These are phyloP conservation scores for Cochlearius cochlearius DNA, from an alignment of 2,113 vertebrate species.

Conservation along the genomic window DNA sequence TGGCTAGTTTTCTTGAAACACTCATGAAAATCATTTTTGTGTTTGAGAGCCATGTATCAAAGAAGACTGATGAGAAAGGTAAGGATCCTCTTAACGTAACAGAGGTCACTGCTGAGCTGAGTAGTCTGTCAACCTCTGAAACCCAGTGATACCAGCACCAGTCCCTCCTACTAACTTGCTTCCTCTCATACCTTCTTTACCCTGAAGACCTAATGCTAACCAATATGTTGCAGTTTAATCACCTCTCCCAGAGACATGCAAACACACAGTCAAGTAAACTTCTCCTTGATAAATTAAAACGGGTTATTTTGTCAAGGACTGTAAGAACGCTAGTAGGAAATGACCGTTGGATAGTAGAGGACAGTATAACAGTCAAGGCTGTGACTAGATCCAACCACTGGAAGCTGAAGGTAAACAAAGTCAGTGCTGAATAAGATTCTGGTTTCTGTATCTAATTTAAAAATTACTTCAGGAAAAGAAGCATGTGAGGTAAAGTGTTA, in stretches of 20 bases:
- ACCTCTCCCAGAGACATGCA: neutral
- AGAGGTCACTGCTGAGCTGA: neutral
- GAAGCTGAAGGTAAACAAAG: neutral
- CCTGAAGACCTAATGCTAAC: neutral
- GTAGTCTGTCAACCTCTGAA: neutral
- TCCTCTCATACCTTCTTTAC: neutral
- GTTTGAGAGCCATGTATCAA: neutral
- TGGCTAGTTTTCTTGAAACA: neutral
- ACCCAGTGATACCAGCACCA: neutral
- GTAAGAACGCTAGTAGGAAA: neutral
- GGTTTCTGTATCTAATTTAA: neutral
- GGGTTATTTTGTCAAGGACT: neutral
- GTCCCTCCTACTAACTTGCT: neutral
- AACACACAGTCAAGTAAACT: neutral
- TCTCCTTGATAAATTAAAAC: neutral
- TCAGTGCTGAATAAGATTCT: neutral
- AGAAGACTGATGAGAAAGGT: neutral
- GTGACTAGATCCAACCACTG: neutral
- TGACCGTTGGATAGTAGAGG: neutral
- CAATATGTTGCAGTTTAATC: neutral
- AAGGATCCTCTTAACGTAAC: neutral
- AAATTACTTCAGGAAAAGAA: neutral
- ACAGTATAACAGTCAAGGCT: neutral
- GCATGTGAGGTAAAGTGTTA: neutral
- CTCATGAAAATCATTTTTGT: neutral